Percentiles rank a stretch among this genome's conserved stretches.
phyloP scores from a whole-genome alignment of 2,888 invertebrate species.

The Brachyptera putata region DNA sequence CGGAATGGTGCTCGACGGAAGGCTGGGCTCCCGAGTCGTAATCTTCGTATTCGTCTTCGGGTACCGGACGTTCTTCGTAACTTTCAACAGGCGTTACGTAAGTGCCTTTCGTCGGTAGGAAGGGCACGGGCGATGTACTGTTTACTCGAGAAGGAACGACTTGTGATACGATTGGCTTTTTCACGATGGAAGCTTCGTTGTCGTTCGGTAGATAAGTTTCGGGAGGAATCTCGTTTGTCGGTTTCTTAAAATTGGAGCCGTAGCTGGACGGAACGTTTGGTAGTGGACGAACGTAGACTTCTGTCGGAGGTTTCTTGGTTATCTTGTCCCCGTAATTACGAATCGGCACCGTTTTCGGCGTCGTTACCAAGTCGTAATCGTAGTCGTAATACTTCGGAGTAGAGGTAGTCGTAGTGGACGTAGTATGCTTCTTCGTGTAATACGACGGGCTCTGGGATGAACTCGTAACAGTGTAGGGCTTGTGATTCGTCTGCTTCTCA shows the following conservation, averaged over 20 bases:
- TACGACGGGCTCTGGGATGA: conserved; percentile 33
- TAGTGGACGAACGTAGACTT: background rate
- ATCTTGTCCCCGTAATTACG: conserved; percentile 12
- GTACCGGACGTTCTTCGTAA: background rate
- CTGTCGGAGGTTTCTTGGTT: background rate
- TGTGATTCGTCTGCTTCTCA: conserved; percentile 25
- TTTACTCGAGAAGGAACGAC: background rate
- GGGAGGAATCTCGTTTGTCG: background rate
- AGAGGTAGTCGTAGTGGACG: conserved; percentile 38
- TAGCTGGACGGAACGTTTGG: too few species aligned
- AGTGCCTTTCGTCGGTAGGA: too few species aligned
- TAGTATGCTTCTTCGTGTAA: conserved; percentile 35
- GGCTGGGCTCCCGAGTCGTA: background rate
- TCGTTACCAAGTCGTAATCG: conserved; percentile 39
- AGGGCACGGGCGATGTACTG: background rate
- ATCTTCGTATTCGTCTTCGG: conserved; percentile 1
- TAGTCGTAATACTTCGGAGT: conserved; percentile 37
- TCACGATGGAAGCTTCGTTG: background rate
- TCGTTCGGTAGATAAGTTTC: background rate
- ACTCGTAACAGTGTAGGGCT: conserved; percentile 22
- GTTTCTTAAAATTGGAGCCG: too few species aligned
- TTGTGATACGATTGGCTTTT: background rate
- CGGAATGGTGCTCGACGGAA: too few species aligned
- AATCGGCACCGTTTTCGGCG: background rate
- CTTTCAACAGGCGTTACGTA: background rate